Conservation (phyloP, 1,140 invertebrate species). For the Drosophila equinoxialis region DNA sequence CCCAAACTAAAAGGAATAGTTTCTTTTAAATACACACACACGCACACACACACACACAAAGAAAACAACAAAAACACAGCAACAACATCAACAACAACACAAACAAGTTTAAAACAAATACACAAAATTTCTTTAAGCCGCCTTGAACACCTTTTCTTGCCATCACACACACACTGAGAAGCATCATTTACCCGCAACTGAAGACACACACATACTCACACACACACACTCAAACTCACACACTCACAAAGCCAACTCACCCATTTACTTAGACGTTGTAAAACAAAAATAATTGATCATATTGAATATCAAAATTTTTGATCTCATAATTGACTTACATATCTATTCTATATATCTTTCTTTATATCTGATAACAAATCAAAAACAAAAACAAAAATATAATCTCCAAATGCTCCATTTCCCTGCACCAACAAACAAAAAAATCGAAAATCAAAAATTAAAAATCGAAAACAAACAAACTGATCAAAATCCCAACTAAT, state of each 20-base stretch:
- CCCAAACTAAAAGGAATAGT: conserved; percentile 41
- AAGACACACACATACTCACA: no score
- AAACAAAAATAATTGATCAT: conserved; percentile 18
- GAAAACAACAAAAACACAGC: conserved; percentile 15
- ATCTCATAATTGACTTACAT: conserved; percentile 50
- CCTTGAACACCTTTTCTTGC: not conserved
- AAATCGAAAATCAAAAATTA: conserved; percentile 46
- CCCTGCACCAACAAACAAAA: conserved; percentile 57
- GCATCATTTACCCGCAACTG: no score
- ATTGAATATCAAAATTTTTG: conserved; percentile 50
- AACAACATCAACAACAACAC: conserved; percentile 30
- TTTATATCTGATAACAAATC: conserved; percentile 38
- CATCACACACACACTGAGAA: not conserved
- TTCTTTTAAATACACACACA: conserved; percentile 84
- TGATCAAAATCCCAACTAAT: conserved; percentile 49
- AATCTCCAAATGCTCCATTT: conserved; percentile 53
- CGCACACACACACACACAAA: no score
- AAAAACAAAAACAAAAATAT: conserved; percentile 39
- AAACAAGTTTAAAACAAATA: conserved; percentile 35
- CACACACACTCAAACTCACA: not conserved
- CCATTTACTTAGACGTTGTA: conserved; percentile 41
- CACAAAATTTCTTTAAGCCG: conserved; percentile 40
- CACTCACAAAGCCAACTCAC: not conserved
- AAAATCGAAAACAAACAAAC: conserved; percentile 53
- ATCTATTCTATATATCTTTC: conserved; percentile 54